Base-by-base conservation (phyloP, 2,797 vertebrate genomes). In the Poecilia picta region DNA sequence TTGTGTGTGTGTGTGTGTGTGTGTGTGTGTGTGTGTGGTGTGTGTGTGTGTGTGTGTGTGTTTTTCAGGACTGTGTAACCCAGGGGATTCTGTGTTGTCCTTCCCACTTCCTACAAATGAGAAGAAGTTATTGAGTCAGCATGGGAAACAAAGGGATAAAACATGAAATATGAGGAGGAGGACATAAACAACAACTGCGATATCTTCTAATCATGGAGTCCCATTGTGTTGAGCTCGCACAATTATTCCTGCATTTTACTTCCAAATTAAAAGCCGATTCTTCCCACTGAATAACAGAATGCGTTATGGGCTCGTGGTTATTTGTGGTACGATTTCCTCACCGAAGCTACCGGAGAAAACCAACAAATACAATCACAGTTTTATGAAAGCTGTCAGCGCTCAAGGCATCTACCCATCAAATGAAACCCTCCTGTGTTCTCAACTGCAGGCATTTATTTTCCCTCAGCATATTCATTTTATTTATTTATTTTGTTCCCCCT, bases 331-430 rank as follows among this genome's bases (percentile, higher is more conserved):
- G 70, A 49, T 78, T 83, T 73, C 74, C 83, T 36, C 81, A 88
- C 85, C 75, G 88, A 85, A 90, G 73, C 79, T 23, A 43, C 88
- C 83, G 84, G 68, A 87, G 80, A 91, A 82, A 86, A 82, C 88
- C 85, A 89, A 90, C 89, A 83, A 83, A 93, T 84, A 85, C 88
- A 91, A 86, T 91, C 87, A 85, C 57, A 77, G 82, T 88, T 86
- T 91, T 76, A 55, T 76, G 85, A 89, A 90, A 91, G 90, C 91
- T 90, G 93, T 92, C 93, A 88, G 45, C 41, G 85, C 88, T 91
- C 77, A 55, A 87, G 85, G 90, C 92, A 59, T 90, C 88, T 51
- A 83, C 88, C 87, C 87, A 89, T 90, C 91, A 89, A 77, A 73
- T 5, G 49, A 72, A 74, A 83, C 75, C 90, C 90, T 64, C 84